Evolutionary conservation across 92 coral and sea anemone genomes (phyloP).

Genomic region (Meandrina meandrites): DNA sequence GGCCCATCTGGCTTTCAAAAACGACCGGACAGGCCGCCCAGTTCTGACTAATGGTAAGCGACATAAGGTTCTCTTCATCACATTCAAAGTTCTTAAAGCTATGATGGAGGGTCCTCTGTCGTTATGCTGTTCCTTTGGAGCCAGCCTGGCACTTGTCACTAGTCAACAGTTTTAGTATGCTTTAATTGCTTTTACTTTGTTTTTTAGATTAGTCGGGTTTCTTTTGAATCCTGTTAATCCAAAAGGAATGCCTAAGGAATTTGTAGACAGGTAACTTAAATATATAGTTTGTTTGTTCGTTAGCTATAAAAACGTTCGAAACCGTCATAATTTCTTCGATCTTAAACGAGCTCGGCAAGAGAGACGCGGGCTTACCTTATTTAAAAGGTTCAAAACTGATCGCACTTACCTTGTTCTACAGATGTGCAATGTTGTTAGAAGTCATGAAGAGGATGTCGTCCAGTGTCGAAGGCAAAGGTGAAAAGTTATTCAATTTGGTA

Average conservation of each 20-base stretch:
- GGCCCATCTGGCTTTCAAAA: too few relatives aligned
- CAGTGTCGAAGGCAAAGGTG: constrained; percentile 68
- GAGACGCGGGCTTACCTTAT: background rate
- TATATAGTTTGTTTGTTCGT: background rate
- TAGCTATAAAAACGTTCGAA: background rate
- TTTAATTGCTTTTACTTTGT: background rate
- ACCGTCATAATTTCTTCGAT: too few relatives aligned
- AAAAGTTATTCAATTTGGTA: background rate
- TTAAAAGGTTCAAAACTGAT: background rate
- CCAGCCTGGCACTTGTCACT: too few relatives aligned
- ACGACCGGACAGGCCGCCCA: too few relatives aligned
- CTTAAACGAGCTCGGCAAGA: too few relatives aligned
- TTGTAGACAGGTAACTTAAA: constrained; percentile 60
- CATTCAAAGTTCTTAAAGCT: too few relatives aligned
- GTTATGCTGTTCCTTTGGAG: too few relatives aligned
- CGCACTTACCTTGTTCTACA: background rate
- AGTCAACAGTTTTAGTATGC: background rate
- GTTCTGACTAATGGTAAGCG: too few relatives aligned
- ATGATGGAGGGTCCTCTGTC: too few relatives aligned
- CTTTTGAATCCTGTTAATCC: constrained; percentile 69
- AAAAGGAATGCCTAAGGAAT: constrained; percentile 64
- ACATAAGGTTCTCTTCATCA: too few relatives aligned
- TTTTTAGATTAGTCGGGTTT: constrained; percentile 47
- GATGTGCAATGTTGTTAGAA: constrained; percentile 71
- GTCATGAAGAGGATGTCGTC: constrained; percentile 67